Conservation (phyloP, 2,888 invertebrate genomes). For the Heliconius hortense region DNA sequence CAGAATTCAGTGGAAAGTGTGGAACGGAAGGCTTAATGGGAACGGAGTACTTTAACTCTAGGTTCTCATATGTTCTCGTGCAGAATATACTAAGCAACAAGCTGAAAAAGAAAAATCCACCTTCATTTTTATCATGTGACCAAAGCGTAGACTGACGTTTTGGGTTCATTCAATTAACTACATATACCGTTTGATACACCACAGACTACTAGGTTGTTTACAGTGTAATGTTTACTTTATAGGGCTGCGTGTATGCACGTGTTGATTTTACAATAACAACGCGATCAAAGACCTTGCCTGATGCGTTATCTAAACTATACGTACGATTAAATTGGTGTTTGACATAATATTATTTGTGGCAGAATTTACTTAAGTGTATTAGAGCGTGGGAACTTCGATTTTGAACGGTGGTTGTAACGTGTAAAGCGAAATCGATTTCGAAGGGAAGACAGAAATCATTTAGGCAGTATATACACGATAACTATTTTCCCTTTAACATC, state of each 20-base stretch:
- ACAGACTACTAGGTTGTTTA: slow-evolving; percentile 48
- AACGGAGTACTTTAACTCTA: too few relatives aligned
- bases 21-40: too few relatives aligned
- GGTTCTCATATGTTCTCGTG: too few relatives aligned
- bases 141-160: slow-evolving; percentile 47
- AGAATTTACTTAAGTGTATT: slow-evolving; percentile 21
- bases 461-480: not conserved
- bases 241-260: slow-evolving; percentile 52
- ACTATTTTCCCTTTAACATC: not conserved
- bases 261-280: slow-evolving; percentile 66
- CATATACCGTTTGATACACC: slow-evolving; percentile 45
- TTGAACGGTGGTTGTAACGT: not conserved
- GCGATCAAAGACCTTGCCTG: slow-evolving; percentile 67
- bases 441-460: not conserved
- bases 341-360: slow-evolving; percentile 40
- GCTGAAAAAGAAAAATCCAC: too few relatives aligned
- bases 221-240: slow-evolving; percentile 41
- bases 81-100: too few relatives aligned
- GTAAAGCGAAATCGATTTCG: not conserved
- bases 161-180: slow-evolving; percentile 53
- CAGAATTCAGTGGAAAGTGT: too few relatives aligned
- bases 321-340: slow-evolving; percentile 56
- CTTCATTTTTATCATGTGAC: not conserved
- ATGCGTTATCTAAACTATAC: slow-evolving; percentile 47
- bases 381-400: slow-evolving; percentile 6